A percentile compares a stretch with the other conserved stretches of the same genome.
phyloP scores from a whole-genome alignment of 1,140 invertebrate genomes.

The Archivesica marissinica region DNA sequence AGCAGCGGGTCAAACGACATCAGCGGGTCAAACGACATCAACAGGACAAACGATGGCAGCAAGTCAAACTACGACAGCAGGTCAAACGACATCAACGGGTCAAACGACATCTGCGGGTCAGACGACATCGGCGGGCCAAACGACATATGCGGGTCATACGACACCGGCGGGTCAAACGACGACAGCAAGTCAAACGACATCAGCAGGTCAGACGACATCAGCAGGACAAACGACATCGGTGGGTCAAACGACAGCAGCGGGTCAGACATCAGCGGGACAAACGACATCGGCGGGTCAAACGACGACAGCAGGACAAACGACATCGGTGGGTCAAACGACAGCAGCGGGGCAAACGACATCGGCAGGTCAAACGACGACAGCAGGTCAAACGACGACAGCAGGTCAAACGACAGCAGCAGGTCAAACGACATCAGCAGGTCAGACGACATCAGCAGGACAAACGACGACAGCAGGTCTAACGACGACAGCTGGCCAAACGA shows the following conservation, averaged over 20 bases:
- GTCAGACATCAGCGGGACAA: background rate
- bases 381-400: slow-evolving; percentile 6
- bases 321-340: slow-evolving; percentile 14
- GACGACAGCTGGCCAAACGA: background rate
- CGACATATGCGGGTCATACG: slow-evolving; percentile 1
- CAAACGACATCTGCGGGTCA: slow-evolving; percentile 4
- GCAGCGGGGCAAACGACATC: slow-evolving; percentile 1
- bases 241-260: background rate
- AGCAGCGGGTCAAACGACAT: background rate
- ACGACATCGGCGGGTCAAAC: slow-evolving; percentile 6
- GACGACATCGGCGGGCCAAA: slow-evolving; percentile 5
- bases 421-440: slow-evolving; percentile 24
- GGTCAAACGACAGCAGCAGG: slow-evolving; percentile 6
- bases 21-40: slow-evolving; percentile 9
- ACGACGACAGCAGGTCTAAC: slow-evolving; percentile 3
- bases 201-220: too few relatives aligned
- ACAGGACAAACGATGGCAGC: background rate
- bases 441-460: slow-evolving; percentile 21
- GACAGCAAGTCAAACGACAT: too few relatives aligned
- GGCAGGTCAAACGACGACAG: slow-evolving; percentile 3
- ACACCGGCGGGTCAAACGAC: background rate
- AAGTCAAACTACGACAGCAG: background rate
- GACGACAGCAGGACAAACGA: slow-evolving; percentile 3
- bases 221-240: too few relatives aligned
- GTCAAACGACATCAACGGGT: slow-evolving; percentile 5